These are phyloP conservation scores for Sialia sialis DNA, from an alignment of 2,113 vertebrate genomes.

Conservation along the genomic window DNA sequence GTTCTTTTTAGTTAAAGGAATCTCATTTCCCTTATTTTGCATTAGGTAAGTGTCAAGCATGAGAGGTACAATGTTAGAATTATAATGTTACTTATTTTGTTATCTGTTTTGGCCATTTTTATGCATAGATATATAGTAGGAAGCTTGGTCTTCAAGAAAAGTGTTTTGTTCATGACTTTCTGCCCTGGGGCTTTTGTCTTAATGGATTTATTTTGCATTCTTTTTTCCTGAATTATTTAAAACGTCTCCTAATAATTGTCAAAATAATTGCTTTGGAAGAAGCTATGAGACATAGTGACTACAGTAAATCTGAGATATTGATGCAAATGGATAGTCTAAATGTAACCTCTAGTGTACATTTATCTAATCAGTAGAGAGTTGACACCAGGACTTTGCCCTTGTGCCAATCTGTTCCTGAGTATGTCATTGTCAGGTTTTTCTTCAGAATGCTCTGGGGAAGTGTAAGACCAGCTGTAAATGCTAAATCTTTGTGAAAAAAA, in stretches of 20 bases:
- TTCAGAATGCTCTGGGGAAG: background rate
- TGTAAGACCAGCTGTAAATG: background rate
- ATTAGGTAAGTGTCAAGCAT: background rate
- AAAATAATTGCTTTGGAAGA: slow-evolving; percentile 3
- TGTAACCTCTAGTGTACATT: background rate
- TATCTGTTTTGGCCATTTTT: background rate
- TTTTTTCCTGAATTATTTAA: background rate
- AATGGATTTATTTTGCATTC: background rate
- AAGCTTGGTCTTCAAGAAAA: background rate
- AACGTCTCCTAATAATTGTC: background rate
- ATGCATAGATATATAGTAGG: background rate
- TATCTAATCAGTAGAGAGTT: background rate
- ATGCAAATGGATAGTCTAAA: background rate
- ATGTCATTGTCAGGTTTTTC: background rate
- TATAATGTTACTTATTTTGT: background rate
- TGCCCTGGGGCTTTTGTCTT: background rate
- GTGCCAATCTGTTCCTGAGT: background rate
- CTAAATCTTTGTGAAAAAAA: background rate
- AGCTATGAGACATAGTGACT: background rate
- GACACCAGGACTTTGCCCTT: background rate
- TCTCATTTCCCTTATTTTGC: background rate
- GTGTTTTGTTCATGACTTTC: background rate
- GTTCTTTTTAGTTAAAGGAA: background rate
- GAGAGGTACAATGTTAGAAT: background rate
- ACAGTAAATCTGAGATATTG: background rate